Percentiles rank a stretch among this genome's conserved stretches.
These are phyloP conservation scores for Pipistrellus pygmaeus DNA, from an alignment of 2,797 vertebrate genomes.

Conservation along the genomic window DNA sequence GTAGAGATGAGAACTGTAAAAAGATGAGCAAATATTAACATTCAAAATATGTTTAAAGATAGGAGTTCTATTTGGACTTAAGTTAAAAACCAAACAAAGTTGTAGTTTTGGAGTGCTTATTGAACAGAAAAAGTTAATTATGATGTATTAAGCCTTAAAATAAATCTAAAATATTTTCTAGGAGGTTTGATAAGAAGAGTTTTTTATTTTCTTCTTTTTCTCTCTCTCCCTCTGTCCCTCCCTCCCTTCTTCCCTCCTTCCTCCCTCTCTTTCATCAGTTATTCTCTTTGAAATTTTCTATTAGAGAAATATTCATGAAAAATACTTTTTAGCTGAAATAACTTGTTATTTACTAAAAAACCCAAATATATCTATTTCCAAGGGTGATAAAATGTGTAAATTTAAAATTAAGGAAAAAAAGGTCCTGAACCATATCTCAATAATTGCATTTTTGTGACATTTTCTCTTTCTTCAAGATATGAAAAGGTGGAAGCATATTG, in stretches of 20 bases:
- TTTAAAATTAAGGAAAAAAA: constrained; percentile 42
- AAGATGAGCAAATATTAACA: constrained; percentile 7
- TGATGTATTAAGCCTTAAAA: not conserved
- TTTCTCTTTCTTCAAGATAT: constrained; percentile 9
- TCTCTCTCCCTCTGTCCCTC: too few species aligned
- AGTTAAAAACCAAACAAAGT: constrained; percentile 14
- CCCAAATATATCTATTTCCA: not conserved
- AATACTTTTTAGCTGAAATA: not conserved
- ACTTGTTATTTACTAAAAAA: not conserved
- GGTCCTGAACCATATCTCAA: not conserved
- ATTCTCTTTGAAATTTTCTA: constrained; percentile 4
- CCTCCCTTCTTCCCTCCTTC: not conserved
- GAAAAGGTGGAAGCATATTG: not conserved
- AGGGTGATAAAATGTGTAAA: constrained; percentile 7
- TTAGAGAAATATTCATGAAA: not conserved
- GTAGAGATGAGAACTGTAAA: not conserved
- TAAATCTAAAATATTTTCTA: constrained; percentile 41
- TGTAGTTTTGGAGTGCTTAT: not conserved
- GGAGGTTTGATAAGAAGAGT: not conserved
- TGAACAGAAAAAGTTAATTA: constrained; percentile 11
- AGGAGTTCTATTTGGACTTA: not conserved
- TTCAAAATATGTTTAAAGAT: not conserved
- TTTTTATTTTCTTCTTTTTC: not conserved
- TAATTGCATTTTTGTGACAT: not conserved
- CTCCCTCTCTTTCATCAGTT: not conserved